These are phyloP conservation scores for Chrysotoxum bicinctum DNA, from an alignment of 2,888 invertebrate genomes.

Conservation along the genomic window DNA sequence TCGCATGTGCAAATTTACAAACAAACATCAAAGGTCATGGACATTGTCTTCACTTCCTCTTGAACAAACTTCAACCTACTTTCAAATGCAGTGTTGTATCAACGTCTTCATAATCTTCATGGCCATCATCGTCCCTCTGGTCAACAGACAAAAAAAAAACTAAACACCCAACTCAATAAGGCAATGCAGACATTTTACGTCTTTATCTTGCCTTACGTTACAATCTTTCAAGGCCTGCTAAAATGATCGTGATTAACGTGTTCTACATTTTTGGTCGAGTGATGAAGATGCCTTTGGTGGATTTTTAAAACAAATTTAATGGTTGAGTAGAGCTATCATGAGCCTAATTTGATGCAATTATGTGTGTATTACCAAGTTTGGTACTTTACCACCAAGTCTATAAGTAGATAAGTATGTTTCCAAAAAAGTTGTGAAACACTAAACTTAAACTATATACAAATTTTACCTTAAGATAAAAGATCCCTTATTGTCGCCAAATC, in stretches of 20 bases:
- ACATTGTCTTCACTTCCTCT: constrained; percentile 31
- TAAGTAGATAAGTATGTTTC: too few species aligned
- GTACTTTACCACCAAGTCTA: too few species aligned
- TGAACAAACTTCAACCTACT: constrained; percentile 39
- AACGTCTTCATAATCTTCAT: constrained; percentile 18
- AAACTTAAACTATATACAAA: too few species aligned
- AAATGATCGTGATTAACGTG: constrained; percentile 37
- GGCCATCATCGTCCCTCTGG: constrained; percentile 1
- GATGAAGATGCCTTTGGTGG: constrained; percentile 16
- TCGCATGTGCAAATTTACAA: background rate
- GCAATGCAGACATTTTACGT: constrained; percentile 9
- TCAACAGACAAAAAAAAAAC: background rate
- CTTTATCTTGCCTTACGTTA: constrained; percentile 47
- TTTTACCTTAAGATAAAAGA: too few species aligned
- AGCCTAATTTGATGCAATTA: too few species aligned
- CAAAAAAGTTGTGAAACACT: too few species aligned
- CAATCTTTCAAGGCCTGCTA: constrained; percentile 50
- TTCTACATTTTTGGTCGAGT: constrained; percentile 42
- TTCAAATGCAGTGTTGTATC: constrained; percentile 11
- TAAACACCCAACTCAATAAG: constrained; percentile 13
- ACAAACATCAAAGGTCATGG: constrained; percentile 23
- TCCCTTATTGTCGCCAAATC: too few species aligned
- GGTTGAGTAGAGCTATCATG: too few species aligned
- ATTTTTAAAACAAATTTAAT: background rate
- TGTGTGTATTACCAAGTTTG: too few species aligned